These are phyloP conservation scores for Trichopria drosophilae DNA, from an alignment of 2,888 invertebrate species.

Conservation along the genomic window DNA sequence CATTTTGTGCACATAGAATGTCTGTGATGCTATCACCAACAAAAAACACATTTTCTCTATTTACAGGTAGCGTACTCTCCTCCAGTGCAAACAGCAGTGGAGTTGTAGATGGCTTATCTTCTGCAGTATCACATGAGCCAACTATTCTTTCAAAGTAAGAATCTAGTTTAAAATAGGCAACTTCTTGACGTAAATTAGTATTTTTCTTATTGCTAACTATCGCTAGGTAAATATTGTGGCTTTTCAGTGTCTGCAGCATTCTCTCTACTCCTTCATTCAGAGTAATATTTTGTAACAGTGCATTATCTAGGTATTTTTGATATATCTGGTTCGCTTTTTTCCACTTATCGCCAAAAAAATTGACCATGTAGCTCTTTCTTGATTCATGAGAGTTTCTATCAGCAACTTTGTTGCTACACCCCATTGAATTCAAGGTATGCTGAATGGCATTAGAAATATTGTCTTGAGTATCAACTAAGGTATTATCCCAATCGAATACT, in stretches of 20 bases:
- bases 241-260: conserved; percentile 10
- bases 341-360: conserved; percentile 8
- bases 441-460: conserved; percentile 7
- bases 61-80: conserved; percentile 5
- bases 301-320: conserved; percentile 6
- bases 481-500: conserved; percentile 11
- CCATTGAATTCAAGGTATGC: conserved; percentile 7
- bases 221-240: conserved; percentile 9
- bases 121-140: conserved; percentile 8
- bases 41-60: conserved; percentile 9
- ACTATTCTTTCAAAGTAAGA: conserved; percentile 9
- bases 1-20: conserved; percentile 11
- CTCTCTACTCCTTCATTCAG: conserved; percentile 8
- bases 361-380: conserved; percentile 8
- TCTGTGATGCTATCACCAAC: conserved; percentile 12
- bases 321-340: conserved; percentile 9
- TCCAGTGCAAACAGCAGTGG: conserved; percentile 6
- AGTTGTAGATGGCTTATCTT: conserved; percentile 6
- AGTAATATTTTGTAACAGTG: conserved; percentile 7
- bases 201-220: conserved; percentile 9
- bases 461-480: conserved; percentile 8
- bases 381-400: conserved; percentile 7
- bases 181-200: conserved; percentile 10
- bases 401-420: conserved; percentile 7
- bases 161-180: conserved; percentile 9